Evolutionary conservation across 2,113 vertebrate genomes (phyloP).

Genomic region (Lepus europaeus): DNA sequence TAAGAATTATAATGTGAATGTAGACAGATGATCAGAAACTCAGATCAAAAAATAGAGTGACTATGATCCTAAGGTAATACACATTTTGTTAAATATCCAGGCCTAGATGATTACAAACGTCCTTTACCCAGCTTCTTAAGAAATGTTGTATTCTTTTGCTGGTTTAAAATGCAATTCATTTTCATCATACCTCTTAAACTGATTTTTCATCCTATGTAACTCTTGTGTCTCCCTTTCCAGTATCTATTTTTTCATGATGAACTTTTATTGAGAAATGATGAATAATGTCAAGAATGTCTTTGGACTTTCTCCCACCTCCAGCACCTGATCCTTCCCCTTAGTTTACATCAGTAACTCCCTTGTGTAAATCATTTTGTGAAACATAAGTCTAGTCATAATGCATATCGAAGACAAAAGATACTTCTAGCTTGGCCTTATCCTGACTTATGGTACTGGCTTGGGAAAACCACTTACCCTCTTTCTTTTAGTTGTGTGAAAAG

Average conservation of each 20-base stretch:
- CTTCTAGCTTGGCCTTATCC: background rate
- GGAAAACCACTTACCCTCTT: slow-evolving; percentile 20
- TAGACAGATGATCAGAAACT: background rate
- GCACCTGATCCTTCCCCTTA: background rate
- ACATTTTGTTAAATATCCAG: background rate
- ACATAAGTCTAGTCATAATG: background rate
- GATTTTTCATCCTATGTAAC: background rate
- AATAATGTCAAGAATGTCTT: background rate
- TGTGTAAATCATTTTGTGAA: background rate
- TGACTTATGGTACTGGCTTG: background rate
- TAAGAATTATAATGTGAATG: background rate
- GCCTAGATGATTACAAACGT: background rate
- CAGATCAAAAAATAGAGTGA: background rate
- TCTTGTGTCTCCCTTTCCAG: background rate
- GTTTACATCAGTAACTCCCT: background rate
- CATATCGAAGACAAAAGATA: background rate
- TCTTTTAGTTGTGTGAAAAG: slow-evolving; percentile 52
- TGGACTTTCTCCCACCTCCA: background rate
- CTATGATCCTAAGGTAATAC: background rate
- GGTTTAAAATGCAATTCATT: background rate
- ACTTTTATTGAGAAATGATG: background rate
- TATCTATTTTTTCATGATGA: background rate
- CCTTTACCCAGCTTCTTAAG: background rate
- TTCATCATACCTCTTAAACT: background rate
- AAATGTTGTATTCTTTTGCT: background rate